Conservation (phyloP, 2,113 vertebrate species). For the Mustela lutreola region DNA sequence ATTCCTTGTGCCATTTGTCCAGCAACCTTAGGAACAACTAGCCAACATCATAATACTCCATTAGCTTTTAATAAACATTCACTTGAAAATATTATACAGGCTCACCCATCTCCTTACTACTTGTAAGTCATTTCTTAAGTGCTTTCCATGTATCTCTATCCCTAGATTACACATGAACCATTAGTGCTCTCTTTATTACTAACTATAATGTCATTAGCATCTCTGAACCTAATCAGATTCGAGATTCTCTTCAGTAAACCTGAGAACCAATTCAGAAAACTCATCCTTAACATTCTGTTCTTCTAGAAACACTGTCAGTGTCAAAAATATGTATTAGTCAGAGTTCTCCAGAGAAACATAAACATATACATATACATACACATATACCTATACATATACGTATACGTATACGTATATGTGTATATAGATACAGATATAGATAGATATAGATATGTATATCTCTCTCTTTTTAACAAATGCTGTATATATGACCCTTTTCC, state of each 20-base stretch:
- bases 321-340: neutral
- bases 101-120: neutral
- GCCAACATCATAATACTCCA: neutral
- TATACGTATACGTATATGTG: neutral
- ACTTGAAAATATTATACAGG: neutral
- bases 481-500: neutral
- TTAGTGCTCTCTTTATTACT: neutral
- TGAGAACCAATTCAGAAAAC: neutral
- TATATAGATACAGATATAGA: too few species aligned
- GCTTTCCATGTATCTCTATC: neutral
- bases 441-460: too few species aligned
- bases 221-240: neutral
- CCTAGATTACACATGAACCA: neutral
- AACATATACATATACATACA: neutral
- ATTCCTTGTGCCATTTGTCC: neutral
- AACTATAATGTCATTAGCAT: neutral
- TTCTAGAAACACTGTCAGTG: neutral
- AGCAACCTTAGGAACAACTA: neutral
- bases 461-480: neutral
- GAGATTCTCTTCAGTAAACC: neutral
- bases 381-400: neutral
- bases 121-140: neutral
- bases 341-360: neutral
- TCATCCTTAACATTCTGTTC: neutral
- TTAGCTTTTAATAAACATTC: neutral